Evolutionary conservation across 2,797 vertebrate species (phyloP).

Genomic region (Sciaenops ocellatus): DNA sequence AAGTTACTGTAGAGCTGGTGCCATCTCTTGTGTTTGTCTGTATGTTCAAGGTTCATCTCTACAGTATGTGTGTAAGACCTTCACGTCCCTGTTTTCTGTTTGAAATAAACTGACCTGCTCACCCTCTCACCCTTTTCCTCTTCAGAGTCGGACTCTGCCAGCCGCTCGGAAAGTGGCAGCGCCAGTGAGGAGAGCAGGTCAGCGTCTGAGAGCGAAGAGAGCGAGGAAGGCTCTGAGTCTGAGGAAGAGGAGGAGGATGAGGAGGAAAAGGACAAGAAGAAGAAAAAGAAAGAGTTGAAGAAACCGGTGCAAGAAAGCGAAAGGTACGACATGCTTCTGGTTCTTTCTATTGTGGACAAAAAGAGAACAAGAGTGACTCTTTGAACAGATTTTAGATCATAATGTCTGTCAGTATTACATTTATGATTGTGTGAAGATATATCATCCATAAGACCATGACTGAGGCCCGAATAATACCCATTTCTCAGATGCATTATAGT

Average conservation of each 20-base stretch:
- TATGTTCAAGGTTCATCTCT: background rate
- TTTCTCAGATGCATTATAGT: background rate
- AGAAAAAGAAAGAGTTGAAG: constrained; percentile 77
- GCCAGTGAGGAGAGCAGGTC: constrained; percentile 86
- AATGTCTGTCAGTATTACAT: background rate
- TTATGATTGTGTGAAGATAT: background rate
- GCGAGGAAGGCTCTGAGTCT: constrained; percentile 87
- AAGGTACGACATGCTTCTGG: constrained; percentile 59
- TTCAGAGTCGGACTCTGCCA: constrained; percentile 91
- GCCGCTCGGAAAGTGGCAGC: constrained; percentile 86
- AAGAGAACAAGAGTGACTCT: background rate
- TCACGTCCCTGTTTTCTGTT: background rate
- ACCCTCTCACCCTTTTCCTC: background rate
- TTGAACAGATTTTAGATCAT: background rate
- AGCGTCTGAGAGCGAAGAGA: constrained; percentile 88
- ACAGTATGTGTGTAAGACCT: background rate
- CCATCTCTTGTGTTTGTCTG: background rate
- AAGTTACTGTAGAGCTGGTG: background rate
- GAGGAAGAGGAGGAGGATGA: constrained; percentile 85
- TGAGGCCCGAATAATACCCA: too few species aligned
- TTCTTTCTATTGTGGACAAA: background rate
- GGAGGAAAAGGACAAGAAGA: constrained; percentile 82
- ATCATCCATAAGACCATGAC: too few species aligned
- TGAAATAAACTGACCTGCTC: background rate
- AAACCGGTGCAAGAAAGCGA: constrained; percentile 76